Evolutionary conservation across 2,888 invertebrate species (phyloP).

Genomic region (Drosophila pegasa): DNA sequence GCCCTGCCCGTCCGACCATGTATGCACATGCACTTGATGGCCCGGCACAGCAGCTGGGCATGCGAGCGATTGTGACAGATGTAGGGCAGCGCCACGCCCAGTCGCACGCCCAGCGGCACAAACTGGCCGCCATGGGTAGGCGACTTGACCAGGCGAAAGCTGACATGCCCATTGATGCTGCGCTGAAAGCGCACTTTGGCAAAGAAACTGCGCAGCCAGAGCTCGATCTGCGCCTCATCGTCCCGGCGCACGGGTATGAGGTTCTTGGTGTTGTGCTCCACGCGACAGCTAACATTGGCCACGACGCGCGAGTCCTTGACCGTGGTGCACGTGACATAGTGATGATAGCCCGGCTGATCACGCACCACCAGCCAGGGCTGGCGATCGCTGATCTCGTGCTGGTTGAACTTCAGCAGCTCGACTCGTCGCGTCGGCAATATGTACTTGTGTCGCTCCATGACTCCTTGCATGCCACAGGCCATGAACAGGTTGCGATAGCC

Average conservation of each 20-base stretch:
- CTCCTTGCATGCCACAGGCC: conserved; percentile 90
- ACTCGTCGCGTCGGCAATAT: conserved; percentile 88
- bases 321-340: conserved; percentile 93
- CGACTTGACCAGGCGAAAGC: conserved; percentile 90
- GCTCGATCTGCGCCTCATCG: conserved; percentile 86
- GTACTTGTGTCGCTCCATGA: conserved; percentile 90
- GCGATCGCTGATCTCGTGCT: conserved; percentile 89
- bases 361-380: conserved; percentile 92
- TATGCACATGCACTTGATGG: conserved; percentile 86
- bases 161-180: conserved; percentile 91
- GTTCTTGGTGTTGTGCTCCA: conserved; percentile 89
- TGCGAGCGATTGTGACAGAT: conserved; percentile 91
- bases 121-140: conserved; percentile 86
- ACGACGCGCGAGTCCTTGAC: conserved; percentile 91
- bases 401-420: conserved; percentile 89
- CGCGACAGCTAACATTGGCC: conserved; percentile 92
- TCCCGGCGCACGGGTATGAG: conserved; percentile 87
- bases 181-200: conserved; percentile 88
- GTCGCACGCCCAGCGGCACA: conserved; percentile 89
- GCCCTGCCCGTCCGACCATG: conserved; percentile 85
- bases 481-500: conserved; percentile 88
- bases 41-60: conserved; percentile 87
- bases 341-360: conserved; percentile 88
- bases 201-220: conserved; percentile 91
- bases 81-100: conserved; percentile 92